Conservation (phyloP, 2,113 vertebrate genomes). For the Prinia subflava region DNA sequence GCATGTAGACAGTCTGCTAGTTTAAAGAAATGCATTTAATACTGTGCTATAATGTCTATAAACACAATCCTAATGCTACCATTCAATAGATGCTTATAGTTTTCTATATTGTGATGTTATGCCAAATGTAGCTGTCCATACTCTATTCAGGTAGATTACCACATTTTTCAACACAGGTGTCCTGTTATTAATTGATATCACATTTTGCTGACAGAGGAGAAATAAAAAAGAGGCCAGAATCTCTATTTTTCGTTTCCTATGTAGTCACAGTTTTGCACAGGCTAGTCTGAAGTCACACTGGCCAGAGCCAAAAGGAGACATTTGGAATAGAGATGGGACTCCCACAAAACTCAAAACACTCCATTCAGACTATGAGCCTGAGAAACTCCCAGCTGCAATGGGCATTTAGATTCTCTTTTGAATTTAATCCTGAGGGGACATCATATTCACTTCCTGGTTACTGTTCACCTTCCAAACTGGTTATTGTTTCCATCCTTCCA, state of each 20-base stretch:
- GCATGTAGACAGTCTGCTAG: neutral
- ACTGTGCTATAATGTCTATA: neutral
- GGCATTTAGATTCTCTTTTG: neutral
- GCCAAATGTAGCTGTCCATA: neutral
- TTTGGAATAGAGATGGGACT: neutral
- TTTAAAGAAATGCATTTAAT: neutral
- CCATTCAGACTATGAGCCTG: rapidly evolving
- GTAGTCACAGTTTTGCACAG: neutral
- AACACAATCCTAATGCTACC: neutral
- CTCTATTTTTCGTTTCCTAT: neutral
- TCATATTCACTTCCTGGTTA: neutral
- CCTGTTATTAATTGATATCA: neutral
- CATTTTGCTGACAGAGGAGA: neutral
- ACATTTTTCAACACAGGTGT: neutral
- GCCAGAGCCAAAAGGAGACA: neutral
- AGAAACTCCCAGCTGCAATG: neutral
- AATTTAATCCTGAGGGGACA: neutral
- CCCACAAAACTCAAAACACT: neutral
- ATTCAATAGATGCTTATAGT: neutral
- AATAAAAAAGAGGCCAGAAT: neutral
- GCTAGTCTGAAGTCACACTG: neutral
- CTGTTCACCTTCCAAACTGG: neutral
- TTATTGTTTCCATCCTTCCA: neutral
- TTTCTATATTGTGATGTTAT: neutral
- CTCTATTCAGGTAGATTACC: neutral